Evolutionary conservation across 2,113 vertebrate species (phyloP).

Genomic region (Brachyhypopomus gauderio): DNA sequence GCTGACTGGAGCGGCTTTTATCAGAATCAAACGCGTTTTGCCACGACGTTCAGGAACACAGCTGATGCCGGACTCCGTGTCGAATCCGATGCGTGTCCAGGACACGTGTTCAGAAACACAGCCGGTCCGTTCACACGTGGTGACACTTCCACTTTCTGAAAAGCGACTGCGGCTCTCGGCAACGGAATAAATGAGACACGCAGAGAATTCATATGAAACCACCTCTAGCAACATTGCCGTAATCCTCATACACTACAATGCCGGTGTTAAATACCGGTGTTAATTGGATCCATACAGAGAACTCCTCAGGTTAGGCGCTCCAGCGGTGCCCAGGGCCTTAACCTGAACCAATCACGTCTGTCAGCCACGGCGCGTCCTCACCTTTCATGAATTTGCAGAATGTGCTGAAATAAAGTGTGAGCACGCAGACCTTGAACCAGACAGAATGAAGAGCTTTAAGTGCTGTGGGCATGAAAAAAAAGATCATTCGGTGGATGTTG

Average conservation of each 20-base stretch:
- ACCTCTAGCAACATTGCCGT: background rate
- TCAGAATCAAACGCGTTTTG: slow-evolving; percentile 26
- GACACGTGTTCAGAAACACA: background rate
- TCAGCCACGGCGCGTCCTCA: no score
- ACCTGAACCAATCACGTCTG: no score
- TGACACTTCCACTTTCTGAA: no score
- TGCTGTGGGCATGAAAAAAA: no score
- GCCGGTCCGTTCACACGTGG: no score
- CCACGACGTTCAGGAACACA: background rate
- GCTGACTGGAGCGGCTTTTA: slow-evolving; percentile 31
- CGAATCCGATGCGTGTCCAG: background rate
- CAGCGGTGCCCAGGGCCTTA: no score
- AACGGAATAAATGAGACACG: background rate
- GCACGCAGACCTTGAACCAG: no score
- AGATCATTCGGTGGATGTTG: background rate
- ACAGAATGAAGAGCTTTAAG: no score
- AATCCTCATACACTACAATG: background rate
- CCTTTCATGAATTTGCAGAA: no score
- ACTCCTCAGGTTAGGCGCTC: no score
- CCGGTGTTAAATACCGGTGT: background rate
- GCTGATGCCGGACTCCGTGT: slow-evolving; percentile 9
- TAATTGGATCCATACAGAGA: background rate
- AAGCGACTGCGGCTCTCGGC: no score
- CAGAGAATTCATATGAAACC: background rate
- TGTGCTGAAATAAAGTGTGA: no score